Conservation (phyloP, 2,113 vertebrate species). For the Rhadina sibilatrix region DNA sequence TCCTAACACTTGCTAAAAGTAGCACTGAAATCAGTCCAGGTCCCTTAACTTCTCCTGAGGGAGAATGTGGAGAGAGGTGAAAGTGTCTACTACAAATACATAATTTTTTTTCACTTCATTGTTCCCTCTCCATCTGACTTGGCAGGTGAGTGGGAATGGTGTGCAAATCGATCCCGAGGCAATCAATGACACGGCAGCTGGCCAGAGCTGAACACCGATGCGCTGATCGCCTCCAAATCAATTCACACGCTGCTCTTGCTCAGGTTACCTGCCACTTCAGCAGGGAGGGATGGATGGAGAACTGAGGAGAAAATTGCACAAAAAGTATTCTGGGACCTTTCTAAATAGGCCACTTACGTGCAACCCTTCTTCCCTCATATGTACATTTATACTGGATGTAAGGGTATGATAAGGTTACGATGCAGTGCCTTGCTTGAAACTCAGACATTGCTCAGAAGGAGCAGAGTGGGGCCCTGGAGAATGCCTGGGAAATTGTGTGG, state of each 20-base stretch:
- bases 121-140: slow-evolving; percentile 59
- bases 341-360: slow-evolving; percentile 7
- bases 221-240: slow-evolving; percentile 73
- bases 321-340: slow-evolving; percentile 62
- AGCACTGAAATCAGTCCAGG: not conserved
- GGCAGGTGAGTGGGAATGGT: slow-evolving; percentile 74
- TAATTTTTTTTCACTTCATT: slow-evolving; percentile 72
- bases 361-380: not conserved
- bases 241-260: slow-evolving; percentile 74
- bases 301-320: slow-evolving; percentile 71
- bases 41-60: not conserved
- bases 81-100: slow-evolving; percentile 55
- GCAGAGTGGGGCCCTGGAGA: not conserved
- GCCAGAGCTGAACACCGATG: slow-evolving; percentile 67
- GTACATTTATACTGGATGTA: not conserved
- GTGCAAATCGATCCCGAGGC: slow-evolving; percentile 70
- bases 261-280: slow-evolving; percentile 73
- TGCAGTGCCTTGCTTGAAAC: not conserved
- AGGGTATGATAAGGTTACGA: not conserved
- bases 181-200: slow-evolving; percentile 71
- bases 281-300: slow-evolving; percentile 50
- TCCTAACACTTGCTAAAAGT: not conserved
- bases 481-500: not conserved
- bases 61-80: not conserved
- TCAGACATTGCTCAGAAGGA: not conserved